Base-by-base conservation (phyloP, 2,797 vertebrate species). In the Ammospiza maritima region DNA sequence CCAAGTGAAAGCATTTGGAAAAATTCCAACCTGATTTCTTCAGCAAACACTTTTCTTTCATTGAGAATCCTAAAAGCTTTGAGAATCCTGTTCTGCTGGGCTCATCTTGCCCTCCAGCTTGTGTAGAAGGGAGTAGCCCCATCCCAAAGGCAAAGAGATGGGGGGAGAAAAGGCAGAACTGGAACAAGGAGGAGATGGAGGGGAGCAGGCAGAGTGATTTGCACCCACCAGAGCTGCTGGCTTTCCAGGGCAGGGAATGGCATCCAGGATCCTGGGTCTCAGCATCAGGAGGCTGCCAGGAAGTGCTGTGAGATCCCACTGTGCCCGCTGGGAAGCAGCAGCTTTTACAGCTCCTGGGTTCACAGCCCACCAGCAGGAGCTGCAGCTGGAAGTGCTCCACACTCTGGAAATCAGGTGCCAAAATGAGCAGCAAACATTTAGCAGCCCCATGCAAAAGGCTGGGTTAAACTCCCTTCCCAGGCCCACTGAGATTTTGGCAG, bases 261-360 rank as follows among this genome's bases (percentile, higher is more conserved):
- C 45, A 66, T 95, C 76, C 89, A 92, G 85, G 23, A 88, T 86
- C 67, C 73, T 73, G 66, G 51, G 44, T 88, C 19, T 79, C 21
- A 8, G 40, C 40, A 21, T 75, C 66, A 57, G 81, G 62, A 91
- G 38, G 45, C 74, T 93, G 92, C 75, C 93, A 96, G 85, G 48
- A 67, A 38, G 32, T 26, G 48, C 76, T 58, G 69, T 21, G 54
- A 50, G 50, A 77, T 54, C 87, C 73, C 5, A 0, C 83, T 19
- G 14, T 89, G 94, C 75, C 81, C 1, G 0, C 69, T 87, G 0
- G 0, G 90, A 51, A 62, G 57, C 0, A 0, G 42, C 85, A 83
- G 81, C n/a, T 76, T 93, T 93, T 74, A 83, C 92, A 95, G 87
- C 94, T 83, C 82, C 89, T 45, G 69, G 61, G 85, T 78, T 89